These are phyloP conservation scores for Scaptomyza tumidula DNA, from an alignment of 2,888 invertebrate genomes.

Conservation along the genomic window DNA sequence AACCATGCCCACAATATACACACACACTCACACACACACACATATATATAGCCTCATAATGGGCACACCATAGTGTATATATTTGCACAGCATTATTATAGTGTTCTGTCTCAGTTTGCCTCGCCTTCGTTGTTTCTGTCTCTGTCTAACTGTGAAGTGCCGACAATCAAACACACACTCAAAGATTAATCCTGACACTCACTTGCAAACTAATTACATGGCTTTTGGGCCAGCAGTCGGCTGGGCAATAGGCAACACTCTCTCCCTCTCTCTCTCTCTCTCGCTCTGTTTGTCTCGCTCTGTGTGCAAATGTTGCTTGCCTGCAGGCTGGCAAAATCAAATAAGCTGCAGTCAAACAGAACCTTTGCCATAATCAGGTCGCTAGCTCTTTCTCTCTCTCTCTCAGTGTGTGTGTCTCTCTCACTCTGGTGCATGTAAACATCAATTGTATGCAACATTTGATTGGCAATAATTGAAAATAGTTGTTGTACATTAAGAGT, in stretches of 20 bases:
- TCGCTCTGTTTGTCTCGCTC: not conserved
- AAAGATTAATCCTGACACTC: constrained; percentile 80
- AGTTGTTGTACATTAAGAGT: constrained; percentile 77
- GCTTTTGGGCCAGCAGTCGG: constrained; percentile 67
- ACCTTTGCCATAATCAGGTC: constrained; percentile 70
- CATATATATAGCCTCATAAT: constrained; percentile 40
- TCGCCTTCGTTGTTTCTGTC: constrained; percentile 16
- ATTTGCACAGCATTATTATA: constrained; percentile 69
- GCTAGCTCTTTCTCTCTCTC: constrained; percentile 11
- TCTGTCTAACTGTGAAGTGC: constrained; percentile 55
- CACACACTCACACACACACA: constrained; percentile 8
- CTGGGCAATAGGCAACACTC: constrained; percentile 20
- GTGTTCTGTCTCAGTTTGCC: not conserved
- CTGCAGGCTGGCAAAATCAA: constrained; percentile 46
- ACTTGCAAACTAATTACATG: constrained; percentile 81
- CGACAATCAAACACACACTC: constrained; percentile 77
- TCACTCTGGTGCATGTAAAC: constrained; percentile 68
- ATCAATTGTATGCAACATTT: constrained; percentile 83
- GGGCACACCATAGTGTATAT: constrained; percentile 43
- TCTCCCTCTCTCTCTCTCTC: not conserved
- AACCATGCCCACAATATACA: constrained; percentile 30
- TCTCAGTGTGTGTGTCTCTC: not conserved
- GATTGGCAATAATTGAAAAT: constrained; percentile 84
- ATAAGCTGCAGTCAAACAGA: constrained; percentile 54
- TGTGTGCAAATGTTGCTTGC: constrained; percentile 27